phyloP scores from a whole-genome alignment of 2,113 vertebrate species.

The Choloepus hoffmanni region DNA sequence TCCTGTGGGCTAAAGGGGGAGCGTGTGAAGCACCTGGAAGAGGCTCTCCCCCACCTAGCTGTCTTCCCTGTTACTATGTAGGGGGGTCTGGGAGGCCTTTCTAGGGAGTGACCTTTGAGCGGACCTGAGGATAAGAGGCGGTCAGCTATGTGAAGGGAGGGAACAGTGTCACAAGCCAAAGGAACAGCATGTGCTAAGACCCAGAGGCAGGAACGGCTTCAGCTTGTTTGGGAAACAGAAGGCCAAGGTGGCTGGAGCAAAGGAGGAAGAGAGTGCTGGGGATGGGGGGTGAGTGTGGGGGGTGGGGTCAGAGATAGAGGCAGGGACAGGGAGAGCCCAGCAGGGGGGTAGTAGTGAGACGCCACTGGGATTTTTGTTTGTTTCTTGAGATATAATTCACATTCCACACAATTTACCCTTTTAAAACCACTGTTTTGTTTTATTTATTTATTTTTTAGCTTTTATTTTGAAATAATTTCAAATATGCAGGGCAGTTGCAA shows the following conservation, averaged over 20 bases:
- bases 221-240: neutral
- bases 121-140: neutral
- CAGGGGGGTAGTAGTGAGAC: neutral
- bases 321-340: neutral
- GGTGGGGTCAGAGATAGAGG: neutral
- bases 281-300: no score
- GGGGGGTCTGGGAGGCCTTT: neutral
- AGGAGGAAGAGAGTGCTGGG: no score
- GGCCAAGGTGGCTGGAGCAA: neutral
- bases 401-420: neutral
- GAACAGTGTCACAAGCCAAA: neutral
- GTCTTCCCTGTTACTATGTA: accelerated
- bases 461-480: no score
- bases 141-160: neutral
- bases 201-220: neutral
- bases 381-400: neutral
- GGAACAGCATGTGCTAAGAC: neutral
- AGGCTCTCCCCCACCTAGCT: neutral
- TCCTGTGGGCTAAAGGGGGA: neutral
- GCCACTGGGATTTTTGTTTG: neutral
- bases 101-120: neutral
- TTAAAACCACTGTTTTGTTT: no score
- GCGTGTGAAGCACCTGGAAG: accelerated
- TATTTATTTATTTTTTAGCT: no score
- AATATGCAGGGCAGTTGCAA: no score